phyloP scores from a whole-genome alignment of 2,888 invertebrate genomes.

The Arrhopalites spinosus region DNA sequence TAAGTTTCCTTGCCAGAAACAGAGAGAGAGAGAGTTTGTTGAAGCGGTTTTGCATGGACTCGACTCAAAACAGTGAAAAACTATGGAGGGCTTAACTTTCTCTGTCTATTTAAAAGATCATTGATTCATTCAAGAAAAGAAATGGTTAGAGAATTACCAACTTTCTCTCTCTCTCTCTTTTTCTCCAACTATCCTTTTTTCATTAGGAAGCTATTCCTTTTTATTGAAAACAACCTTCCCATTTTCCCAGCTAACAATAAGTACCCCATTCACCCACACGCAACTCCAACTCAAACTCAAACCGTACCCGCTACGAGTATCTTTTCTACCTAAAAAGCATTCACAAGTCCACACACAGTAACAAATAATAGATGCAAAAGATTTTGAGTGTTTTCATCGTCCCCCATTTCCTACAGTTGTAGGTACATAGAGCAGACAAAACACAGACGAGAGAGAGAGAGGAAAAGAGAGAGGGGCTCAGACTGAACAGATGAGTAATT shows the following conservation, averaged over 20 bases:
- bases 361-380: too few species aligned
- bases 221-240: background rate
- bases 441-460: constrained; percentile 1
- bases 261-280: too few species aligned
- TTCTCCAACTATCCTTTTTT: background rate
- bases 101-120: background rate
- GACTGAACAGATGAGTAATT: background rate
- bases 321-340: too few species aligned
- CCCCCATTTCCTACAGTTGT: too few species aligned
- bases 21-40: constrained; percentile 7
- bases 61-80: background rate
- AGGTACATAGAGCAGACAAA: background rate
- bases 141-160: background rate
- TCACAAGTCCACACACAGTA: too few species aligned
- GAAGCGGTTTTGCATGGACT: background rate
- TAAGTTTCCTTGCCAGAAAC: background rate
- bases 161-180: constrained; percentile 3
- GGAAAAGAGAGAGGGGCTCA: background rate
- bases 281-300: too few species aligned
- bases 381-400: too few species aligned
- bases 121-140: background rate
- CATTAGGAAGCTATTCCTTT: background rate
- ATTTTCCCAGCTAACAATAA: background rate
- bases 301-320: too few species aligned
- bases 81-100: background rate